Percentiles rank a stretch among this genome's conserved stretches.
Conservation (phyloP, 2,113 vertebrate species). For the Lepisosteus oculatus region DNA sequence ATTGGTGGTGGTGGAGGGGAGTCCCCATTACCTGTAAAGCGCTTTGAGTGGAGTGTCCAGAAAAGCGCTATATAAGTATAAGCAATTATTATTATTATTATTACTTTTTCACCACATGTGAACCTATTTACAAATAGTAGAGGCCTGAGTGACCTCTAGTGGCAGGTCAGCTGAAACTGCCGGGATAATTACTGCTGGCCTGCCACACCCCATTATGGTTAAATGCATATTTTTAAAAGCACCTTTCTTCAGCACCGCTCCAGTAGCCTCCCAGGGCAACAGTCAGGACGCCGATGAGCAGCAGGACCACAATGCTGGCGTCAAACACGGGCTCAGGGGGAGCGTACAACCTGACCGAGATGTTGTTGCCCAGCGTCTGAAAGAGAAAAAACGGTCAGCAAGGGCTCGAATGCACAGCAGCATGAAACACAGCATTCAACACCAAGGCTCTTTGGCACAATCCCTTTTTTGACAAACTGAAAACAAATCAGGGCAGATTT, state of each 20-base stretch:
- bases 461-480: background rate
- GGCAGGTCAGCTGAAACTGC: slow-evolving; percentile 34
- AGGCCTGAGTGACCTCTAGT: too few relatives aligned
- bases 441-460: background rate
- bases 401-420: slow-evolving; percentile 12
- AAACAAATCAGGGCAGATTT: background rate
- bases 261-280: slow-evolving; percentile 86
- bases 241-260: slow-evolving; percentile 84
- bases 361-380: slow-evolving; percentile 66
- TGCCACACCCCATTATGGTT: background rate
- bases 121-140: too few relatives aligned
- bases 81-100: too few relatives aligned
- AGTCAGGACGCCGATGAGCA: slow-evolving; percentile 81
- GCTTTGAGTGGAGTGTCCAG: too few relatives aligned
- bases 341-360: slow-evolving; percentile 76
- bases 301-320: slow-evolving; percentile 80
- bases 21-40: too few relatives aligned
- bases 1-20: too few relatives aligned
- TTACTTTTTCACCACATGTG: background rate
- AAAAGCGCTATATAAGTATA: too few relatives aligned
- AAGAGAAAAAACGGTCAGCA: slow-evolving; percentile 27
- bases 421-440: background rate
- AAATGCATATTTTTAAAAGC: background rate
- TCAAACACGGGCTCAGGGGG: slow-evolving; percentile 71
- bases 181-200: background rate